Evolutionary conservation across 2,888 invertebrate species (phyloP).

Genomic region (Hoplodrina blanda): DNA sequence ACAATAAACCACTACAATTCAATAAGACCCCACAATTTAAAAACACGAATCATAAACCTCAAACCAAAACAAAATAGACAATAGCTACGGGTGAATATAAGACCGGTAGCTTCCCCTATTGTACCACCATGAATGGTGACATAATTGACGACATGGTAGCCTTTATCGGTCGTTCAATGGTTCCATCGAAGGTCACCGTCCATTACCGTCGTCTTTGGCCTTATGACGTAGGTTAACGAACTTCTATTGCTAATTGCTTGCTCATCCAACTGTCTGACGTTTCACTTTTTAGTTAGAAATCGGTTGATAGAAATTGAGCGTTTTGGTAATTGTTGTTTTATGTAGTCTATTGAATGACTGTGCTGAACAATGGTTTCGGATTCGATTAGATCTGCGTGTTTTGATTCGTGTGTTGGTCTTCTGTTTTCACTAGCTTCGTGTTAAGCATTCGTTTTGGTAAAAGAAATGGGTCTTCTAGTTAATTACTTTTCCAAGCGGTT

Average conservation of each 20-base stretch:
- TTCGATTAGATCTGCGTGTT: slow-evolving; percentile 40
- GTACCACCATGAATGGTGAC: slow-evolving; percentile 73
- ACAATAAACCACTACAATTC: slow-evolving; percentile 20
- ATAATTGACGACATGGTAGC: slow-evolving; percentile 72
- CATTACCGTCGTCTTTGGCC: slow-evolving; percentile 61
- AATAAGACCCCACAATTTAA: slow-evolving; percentile 44
- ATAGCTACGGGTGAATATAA: slow-evolving; percentile 50
- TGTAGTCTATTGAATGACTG: slow-evolving; percentile 29
- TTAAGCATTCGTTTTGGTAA: slow-evolving; percentile 18
- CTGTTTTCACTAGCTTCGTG: slow-evolving; percentile 32
- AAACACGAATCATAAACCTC: slow-evolving; percentile 47
- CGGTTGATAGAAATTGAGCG: slow-evolving; percentile 39
- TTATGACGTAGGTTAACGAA: slow-evolving; percentile 66
- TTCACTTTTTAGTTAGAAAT: slow-evolving; percentile 61
- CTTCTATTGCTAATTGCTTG: slow-evolving; percentile 59
- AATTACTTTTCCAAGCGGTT: slow-evolving; percentile 32
- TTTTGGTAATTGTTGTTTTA: slow-evolving; percentile 37
- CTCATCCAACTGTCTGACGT: slow-evolving; percentile 41
- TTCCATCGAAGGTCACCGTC: slow-evolving; percentile 71
- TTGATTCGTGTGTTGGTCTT: slow-evolving; percentile 18
- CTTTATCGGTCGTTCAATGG: slow-evolving; percentile 69
- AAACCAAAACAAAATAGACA: slow-evolving; percentile 58
- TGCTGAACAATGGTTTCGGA: slow-evolving; percentile 18
- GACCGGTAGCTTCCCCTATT: slow-evolving; percentile 64
- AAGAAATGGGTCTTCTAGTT: slow-evolving; percentile 36